Evolutionary conservation across 1,140 invertebrate species (phyloP), one percentile per base, ranked within the genome.

Genomic region (Panagrolaimus sp.): DNA sequence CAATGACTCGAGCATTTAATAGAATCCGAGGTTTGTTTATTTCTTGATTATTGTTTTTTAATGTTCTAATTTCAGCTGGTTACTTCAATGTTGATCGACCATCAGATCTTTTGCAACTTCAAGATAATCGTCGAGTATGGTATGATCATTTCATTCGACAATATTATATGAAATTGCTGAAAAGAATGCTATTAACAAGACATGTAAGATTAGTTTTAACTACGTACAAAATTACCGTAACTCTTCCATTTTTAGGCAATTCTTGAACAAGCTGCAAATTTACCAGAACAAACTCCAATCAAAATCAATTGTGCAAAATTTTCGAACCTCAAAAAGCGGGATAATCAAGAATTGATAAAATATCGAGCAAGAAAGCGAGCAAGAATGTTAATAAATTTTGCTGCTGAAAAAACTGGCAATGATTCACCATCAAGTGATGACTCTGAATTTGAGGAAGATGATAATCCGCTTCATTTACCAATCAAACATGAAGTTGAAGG

Each of bases 61-160:
- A 17, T 47, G 14, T 63, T 9, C 14, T 46, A 17, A 12, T 24
- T 68, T 63, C 10, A 68, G 68, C 43, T 21, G 68, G 68, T 0
- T 70, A 17, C n/a, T 70, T 70, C 64, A 52, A 64, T 32, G 6
- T 21, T 14, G 14, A 66, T 44, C 63, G 67, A 14, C 17, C 65
- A 1, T 32, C 62, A 47, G 62, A 70, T 55, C 47, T 17, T 10
- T 15, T 26, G 7, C 63, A 68, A 38, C 45, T 71, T 3, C 63
- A 45, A 24, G 65, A 68, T 68, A 38, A 67, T 44, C 46, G 52
- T 1, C 26, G 44, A 26, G 69, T 71, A 12, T 38, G 71, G 5
- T 46, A 71, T 43, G 43, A 71, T 63, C 69, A 71, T 32, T 71
- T 71, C 38, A 71, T 71, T 63, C 44, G 69, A 26, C 67, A 71